Evolutionary conservation across 1,140 invertebrate species (phyloP), one percentile per base, ranked within the genome.

Genomic region (Dreissena polymorpha): DNA sequence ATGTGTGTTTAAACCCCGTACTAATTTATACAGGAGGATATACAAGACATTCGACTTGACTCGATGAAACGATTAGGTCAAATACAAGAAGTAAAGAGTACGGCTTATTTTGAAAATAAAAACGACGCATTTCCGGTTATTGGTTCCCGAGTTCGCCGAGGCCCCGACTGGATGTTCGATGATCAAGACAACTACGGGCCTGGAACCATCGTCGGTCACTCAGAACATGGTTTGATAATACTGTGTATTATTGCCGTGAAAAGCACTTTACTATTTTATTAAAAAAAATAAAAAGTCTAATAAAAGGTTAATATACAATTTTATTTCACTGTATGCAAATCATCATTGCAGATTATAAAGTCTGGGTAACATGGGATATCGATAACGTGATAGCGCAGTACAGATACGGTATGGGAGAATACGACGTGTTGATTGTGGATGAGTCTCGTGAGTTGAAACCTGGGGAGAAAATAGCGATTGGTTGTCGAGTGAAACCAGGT

Each of bases 201-300:
- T 18, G 86, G 86, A 6, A 87, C 86, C 12, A 82, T 87, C 27
- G 79, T 82, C 14, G 82, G 85, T 18, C 85, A 87, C 39, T 39
- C 39, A 39, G 39, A 39, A 39, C 2, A 39, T 8, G 39, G 39
- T 39, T 39, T 39, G 39, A 39, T 39, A 39, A 39, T 39, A 39
- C 2, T 39, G 39, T 39, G 39, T 39, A 39, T 39, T 5, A 39
- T 39, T 39, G 39, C 8, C 8, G 39, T 8, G 39, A 39, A 39
- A 5, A 39, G 39, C 39, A 39, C 39, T 39, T 2, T 39, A 5
- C 8, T 5, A 39, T 8, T 39, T 39, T 39, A 39, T 39, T 39
- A 5, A 39, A 39, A 39, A 39, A 2, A 39, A 39, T 5, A 39
- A 39, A 39, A 39, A 8, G 39, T 39, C 39, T 8, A n/a, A n/a